phyloP scores from a whole-genome alignment of 2,888 invertebrate genomes.

The Hyles lineata region DNA sequence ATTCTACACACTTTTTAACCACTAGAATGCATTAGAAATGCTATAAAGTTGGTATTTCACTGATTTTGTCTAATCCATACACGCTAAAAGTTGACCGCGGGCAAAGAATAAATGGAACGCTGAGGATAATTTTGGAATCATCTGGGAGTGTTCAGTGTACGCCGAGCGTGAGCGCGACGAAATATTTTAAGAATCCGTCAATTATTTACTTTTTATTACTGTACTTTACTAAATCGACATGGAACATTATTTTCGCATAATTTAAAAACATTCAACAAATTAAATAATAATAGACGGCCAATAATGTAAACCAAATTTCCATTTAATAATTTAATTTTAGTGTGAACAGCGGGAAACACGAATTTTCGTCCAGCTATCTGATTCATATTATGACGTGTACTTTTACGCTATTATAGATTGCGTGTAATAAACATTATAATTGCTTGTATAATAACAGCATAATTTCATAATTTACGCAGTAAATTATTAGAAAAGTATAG shows the following conservation, averaged over 20 bases:
- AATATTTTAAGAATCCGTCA: conserved; percentile 61
- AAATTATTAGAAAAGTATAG: too few species aligned
- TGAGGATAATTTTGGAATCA: conserved; percentile 81
- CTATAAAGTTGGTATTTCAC: conserved; percentile 46
- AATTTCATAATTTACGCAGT: too few species aligned
- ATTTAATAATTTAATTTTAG: not conserved
- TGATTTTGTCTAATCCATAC: conserved; percentile 63
- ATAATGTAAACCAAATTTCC: not conserved
- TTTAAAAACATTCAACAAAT: not conserved
- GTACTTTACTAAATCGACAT: not conserved
- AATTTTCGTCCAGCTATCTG: not conserved
- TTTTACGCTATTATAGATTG: not conserved
- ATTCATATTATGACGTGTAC: not conserved
- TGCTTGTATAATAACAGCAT: conserved; percentile 4
- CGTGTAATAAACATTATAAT: not conserved
- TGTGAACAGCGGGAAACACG: not conserved
- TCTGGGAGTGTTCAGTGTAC: conserved; percentile 69
- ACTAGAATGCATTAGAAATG: conserved; percentile 52
- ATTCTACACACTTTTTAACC: conserved; percentile 45
- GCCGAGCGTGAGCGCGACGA: conserved; percentile 50
- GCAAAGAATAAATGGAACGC: conserved; percentile 69
- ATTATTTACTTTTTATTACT: conserved; percentile 43
- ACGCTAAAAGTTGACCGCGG: conserved; percentile 64
- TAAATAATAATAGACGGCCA: not conserved
- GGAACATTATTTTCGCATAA: not conserved